Conservation (phyloP, 2,113 vertebrate genomes). For the Chauna torquata region DNA sequence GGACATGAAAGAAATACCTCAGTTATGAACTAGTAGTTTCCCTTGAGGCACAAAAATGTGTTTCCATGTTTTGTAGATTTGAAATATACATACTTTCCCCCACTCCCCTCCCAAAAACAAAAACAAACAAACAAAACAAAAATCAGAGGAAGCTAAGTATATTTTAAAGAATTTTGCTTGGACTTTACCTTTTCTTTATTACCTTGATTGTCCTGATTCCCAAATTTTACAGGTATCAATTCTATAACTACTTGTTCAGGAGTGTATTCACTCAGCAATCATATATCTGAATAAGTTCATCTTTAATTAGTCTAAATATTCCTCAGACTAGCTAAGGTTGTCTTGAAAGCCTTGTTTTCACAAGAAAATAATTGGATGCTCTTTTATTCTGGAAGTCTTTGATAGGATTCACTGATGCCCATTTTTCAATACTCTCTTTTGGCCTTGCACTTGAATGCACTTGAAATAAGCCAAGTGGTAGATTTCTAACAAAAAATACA, state of each 20-base stretch:
- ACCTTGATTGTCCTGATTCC: background rate
- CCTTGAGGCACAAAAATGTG: background rate
- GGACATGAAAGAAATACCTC: background rate
- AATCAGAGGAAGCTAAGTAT: background rate
- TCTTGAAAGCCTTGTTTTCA: background rate
- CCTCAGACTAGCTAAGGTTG: background rate
- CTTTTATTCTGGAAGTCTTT: background rate
- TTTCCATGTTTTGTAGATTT: background rate
- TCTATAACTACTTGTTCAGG: background rate
- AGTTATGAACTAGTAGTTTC: background rate
- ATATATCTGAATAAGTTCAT: background rate
- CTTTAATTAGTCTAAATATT: background rate
- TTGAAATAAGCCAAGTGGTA: background rate
- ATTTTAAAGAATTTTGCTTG: background rate
- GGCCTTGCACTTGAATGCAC: background rate
- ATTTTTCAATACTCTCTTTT: background rate
- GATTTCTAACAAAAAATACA: conserved; percentile 13
- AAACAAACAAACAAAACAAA: too few species aligned
- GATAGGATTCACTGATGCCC: background rate
- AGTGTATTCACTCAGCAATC: background rate
- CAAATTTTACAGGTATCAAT: background rate
- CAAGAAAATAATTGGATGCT: conserved; percentile 3
- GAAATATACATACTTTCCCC: background rate
- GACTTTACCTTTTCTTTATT: background rate
- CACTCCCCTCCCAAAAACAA: background rate